Base-by-base conservation (phyloP, 2,113 vertebrate species). In the Sarotherodon lohbergeri region DNA sequence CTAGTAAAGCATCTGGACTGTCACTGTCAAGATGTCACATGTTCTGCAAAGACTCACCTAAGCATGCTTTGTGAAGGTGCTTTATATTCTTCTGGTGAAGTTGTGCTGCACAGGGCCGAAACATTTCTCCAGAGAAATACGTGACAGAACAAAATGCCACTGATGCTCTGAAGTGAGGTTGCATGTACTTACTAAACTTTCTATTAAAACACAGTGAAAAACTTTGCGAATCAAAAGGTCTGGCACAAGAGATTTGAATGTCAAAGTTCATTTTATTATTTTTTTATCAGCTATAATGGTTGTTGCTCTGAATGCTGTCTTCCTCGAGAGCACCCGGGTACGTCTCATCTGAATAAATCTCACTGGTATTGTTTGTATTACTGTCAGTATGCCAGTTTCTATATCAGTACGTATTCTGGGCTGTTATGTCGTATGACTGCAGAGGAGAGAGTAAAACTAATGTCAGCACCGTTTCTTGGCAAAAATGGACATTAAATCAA, bases 1-100 rank as follows among this genome's bases (percentile, higher is more conserved):
- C 61, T 66, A 66, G 41, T 12, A 41, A 41, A n/a, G 61, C 32
- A 19, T 1, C 0, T 63, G 59, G 17, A 36, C 29, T 0, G 5
- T 61, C 16, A 10, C 57, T 61, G 57, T 61, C 57, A 43, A 71
- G 39, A 41, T 19, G 43, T 76, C 43, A 19, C 43, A 12, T 76
- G 24, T 19, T 32, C 24, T 76, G 43, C 43, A 19, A 76, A 76
- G 43, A 76, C 43, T 50, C 46, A 46, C 3, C 43, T 48, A 48
- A 76, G 43, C 43, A 12, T 48, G 43, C 46, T 22, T 22, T 22
- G 9, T 22, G n/a, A 9, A 22, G 52, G 52, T 54, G 52, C 19
- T 76, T 76, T 76, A 11, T 50, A 50, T 76, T 76, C 71, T 76
- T 76, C 71, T 50, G 3, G 10, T 50, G 24, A 76, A 7, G 6